Evolutionary conservation across 2,113 vertebrate genomes (phyloP).

Genomic region (Brachyhypopomus gauderio): DNA sequence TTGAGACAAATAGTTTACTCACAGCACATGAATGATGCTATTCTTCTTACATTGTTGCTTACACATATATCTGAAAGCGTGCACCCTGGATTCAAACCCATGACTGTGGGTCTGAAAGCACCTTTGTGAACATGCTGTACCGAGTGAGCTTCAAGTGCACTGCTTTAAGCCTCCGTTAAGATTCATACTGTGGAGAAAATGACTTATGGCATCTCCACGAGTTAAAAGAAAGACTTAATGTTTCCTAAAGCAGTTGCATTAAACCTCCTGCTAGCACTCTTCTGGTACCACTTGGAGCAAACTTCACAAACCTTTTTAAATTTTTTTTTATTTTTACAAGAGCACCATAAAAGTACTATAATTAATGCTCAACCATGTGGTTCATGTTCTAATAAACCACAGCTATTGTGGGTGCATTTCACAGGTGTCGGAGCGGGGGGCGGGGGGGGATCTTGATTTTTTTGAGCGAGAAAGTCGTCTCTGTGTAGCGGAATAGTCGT

Average conservation of each 20-base stretch:
- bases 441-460: conserved; percentile 36
- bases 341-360: conserved; percentile 28
- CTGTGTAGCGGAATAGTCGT: conserved; percentile 36
- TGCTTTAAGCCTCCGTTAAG: no score
- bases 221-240: neutral
- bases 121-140: no score
- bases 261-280: neutral
- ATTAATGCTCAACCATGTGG: conserved; percentile 30
- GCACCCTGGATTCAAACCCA: no score
- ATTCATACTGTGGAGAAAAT: no score
- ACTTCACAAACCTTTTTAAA: neutral
- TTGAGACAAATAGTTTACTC: neutral
- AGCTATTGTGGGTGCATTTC: conserved; percentile 41
- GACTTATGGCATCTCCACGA: no score
- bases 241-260: conserved; percentile 1
- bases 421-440: conserved; percentile 32
- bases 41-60: no score
- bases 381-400: conserved; percentile 51
- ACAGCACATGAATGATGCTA: neutral
- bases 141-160: no score
- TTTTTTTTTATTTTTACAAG: conserved; percentile 1
- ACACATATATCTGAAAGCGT: no score
- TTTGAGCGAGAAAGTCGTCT: conserved; percentile 39
- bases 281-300: neutral
- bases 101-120: no score